These are phyloP conservation scores for Spodoptera frugiperda DNA, from an alignment of 1,140 invertebrate genomes.

Conservation along the genomic window DNA sequence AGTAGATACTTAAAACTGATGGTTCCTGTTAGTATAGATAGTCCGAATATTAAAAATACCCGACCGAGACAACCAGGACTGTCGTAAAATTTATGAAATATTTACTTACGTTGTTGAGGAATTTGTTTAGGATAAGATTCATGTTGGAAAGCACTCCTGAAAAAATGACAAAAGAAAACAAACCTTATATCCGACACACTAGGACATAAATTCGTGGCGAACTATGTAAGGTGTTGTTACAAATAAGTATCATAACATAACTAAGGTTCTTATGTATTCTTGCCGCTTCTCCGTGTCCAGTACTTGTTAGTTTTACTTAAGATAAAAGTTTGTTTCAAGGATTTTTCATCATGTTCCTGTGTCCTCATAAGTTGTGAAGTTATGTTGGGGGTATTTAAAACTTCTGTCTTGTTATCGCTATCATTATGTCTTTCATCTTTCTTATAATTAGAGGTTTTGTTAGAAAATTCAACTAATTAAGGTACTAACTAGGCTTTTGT, in stretches of 20 bases:
- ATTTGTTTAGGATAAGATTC: too few species aligned
- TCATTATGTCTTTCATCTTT: not conserved
- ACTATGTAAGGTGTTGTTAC: constrained; percentile 22
- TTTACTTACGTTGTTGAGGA: too few species aligned
- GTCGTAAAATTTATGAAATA: too few species aligned
- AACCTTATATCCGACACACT: too few species aligned
- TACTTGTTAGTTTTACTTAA: constrained; percentile 22
- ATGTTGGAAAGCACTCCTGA: too few species aligned
- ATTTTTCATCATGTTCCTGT: constrained; percentile 12
- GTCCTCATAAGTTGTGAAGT: not conserved
- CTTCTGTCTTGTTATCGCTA: not conserved
- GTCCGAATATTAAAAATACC: too few species aligned
- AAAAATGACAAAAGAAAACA: too few species aligned
- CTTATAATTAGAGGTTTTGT: not conserved
- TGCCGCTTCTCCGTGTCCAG: constrained; percentile 3
- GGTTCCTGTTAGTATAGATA: too few species aligned
- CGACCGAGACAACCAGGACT: too few species aligned
- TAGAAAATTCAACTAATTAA: not conserved
- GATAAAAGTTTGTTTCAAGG: constrained; percentile 9
- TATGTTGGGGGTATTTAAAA: not conserved
- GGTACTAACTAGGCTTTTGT: not conserved
- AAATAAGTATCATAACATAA: constrained; percentile 27
- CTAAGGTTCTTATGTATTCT: constrained; percentile 29
- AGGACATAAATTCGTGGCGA: not conserved
- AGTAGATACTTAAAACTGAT: too few species aligned